Evolutionary conservation across 2,113 vertebrate genomes (phyloP).

Genomic region (Porphyrio hochstetteri): DNA sequence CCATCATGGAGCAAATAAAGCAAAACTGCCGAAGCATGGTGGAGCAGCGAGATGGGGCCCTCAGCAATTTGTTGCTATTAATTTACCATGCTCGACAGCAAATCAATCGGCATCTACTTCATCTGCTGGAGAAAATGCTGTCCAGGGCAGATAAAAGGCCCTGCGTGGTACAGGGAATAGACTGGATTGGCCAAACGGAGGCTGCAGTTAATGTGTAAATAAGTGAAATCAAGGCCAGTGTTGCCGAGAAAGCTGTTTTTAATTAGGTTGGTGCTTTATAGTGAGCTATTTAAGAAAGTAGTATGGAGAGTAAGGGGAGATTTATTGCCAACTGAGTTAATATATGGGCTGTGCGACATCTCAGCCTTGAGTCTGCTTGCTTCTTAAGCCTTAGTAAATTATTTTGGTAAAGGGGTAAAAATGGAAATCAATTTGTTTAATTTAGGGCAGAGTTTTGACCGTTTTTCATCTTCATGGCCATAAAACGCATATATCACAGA

Average conservation of each 20-base stretch:
- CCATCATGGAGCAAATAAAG: conserved; percentile 90
- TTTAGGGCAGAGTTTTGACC: conserved; percentile 34
- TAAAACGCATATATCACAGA: neutral
- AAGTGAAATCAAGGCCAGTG: conserved; percentile 84
- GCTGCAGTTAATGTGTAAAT: conserved; percentile 87
- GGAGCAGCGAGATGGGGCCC: conserved; percentile 83
- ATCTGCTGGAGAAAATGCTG: conserved; percentile 86
- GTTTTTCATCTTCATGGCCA: neutral
- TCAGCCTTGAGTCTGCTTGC: conserved; percentile 48
- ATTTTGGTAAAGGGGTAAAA: conserved; percentile 44
- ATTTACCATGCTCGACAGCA: conserved; percentile 92
- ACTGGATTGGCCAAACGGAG: conserved; percentile 79
- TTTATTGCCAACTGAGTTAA: conserved; percentile 71
- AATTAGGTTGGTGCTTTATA: conserved; percentile 82
- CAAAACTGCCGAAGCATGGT: conserved; percentile 87
- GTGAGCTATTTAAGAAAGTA: conserved; percentile 74
- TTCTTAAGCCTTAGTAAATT: conserved; percentile 66
- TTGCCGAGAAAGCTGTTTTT: conserved; percentile 82
- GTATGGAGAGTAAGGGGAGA: conserved; percentile 57
- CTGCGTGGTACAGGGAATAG: conserved; percentile 75
- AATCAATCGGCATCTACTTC: conserved; percentile 93
- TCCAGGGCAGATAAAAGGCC: conserved; percentile 86
- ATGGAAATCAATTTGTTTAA: conserved; percentile 65
- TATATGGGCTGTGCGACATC: conserved; percentile 48
- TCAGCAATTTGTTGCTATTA: conserved; percentile 92